Base-by-base conservation (phyloP, 2,797 vertebrate genomes). In the Sarcoramphus papa region DNA sequence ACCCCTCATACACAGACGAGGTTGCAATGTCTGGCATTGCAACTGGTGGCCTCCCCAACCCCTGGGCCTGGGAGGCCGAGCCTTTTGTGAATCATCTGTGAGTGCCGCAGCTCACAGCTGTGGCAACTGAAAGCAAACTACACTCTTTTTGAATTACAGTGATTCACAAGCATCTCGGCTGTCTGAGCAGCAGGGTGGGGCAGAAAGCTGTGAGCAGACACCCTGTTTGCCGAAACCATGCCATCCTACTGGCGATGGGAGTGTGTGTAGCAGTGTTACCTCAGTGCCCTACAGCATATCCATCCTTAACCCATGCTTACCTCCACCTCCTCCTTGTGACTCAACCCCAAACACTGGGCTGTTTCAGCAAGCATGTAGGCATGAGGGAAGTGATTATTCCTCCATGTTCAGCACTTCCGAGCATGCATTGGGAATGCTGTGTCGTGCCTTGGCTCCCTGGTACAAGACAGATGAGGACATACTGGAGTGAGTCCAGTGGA, bases 141-240 rank as follows among this genome's bases (percentile, higher is more conserved):
- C 7, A 10, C 43, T 85, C 33, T 62, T 85, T 41, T n/a, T 47
- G 48, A 95, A 83, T 73, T 67, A 59, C 12, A 84, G 69, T 95
- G 96, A 95, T 95, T 96, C 96, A 95, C 6, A 2, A 94, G 65
- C 62, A 81, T 78, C 50, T 68, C 5, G 3, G 56, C 74, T 72
- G 74, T 80, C 83, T 68, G 85, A 93, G 59, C 57, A 84, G 90
- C 69, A 93, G 94, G 96, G 92, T 78, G 83, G 92, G 82, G 92
- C 24, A 1, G 73, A 57, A 92, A 90, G n/a, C 45, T 62, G 65
- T 8, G 64, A 95, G 77, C 67, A 97, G 62, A 90, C 79, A 93
- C 88, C 79, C 57, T 64, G 64, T 68, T 90, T 95, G 88, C 62
- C 0, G 3, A 95, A 96, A 95, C 70, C 47, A 63, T 35, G 54